Percentiles rank a stretch among this genome's conserved stretches.
Evolutionary conservation across 64 coral and sea anemone species (phyloP).

Genomic region (Cladopsammia gracilis): DNA sequence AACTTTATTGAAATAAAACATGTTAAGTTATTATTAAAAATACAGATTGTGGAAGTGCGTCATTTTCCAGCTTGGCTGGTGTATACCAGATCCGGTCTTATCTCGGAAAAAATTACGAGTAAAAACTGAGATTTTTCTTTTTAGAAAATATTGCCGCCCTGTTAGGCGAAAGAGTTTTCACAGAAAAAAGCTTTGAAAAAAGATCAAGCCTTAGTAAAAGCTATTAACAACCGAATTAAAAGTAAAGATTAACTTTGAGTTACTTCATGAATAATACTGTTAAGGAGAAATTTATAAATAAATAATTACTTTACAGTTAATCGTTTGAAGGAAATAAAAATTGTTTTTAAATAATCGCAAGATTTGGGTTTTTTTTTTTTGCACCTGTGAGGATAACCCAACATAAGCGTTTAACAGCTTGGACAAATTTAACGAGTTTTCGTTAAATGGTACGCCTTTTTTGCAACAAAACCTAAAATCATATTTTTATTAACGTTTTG

Average conservation of each 20-base stretch:
- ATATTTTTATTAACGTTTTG: too few species aligned
- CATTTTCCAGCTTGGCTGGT: neutral
- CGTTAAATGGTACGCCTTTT: neutral
- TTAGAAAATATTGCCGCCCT: too few species aligned
- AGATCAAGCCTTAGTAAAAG: neutral
- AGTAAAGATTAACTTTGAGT: conserved; percentile 25
- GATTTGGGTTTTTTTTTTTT: conserved; percentile 3
- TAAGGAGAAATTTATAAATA: conserved; percentile 8
- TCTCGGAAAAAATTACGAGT: neutral
- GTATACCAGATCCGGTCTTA: neutral
- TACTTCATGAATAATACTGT: conserved; percentile 20
- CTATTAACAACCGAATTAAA: conserved; percentile 4
- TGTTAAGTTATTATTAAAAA: neutral
- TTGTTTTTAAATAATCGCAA: conserved; percentile 14
- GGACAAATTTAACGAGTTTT: neutral
- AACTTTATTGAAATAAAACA: too few species aligned
- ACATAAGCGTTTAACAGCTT: neutral
- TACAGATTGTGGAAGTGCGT: neutral
- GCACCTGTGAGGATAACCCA: neutral
- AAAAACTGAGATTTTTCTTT: too few species aligned
- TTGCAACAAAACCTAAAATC: neutral
- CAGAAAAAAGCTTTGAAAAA: neutral
- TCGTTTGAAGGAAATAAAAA: conserved; percentile 1
- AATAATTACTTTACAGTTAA: conserved; percentile 2
- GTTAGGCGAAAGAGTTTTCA: too few species aligned